Conservation (phyloP, 1,140 invertebrate species). For the Agrypnia vestita region DNA sequence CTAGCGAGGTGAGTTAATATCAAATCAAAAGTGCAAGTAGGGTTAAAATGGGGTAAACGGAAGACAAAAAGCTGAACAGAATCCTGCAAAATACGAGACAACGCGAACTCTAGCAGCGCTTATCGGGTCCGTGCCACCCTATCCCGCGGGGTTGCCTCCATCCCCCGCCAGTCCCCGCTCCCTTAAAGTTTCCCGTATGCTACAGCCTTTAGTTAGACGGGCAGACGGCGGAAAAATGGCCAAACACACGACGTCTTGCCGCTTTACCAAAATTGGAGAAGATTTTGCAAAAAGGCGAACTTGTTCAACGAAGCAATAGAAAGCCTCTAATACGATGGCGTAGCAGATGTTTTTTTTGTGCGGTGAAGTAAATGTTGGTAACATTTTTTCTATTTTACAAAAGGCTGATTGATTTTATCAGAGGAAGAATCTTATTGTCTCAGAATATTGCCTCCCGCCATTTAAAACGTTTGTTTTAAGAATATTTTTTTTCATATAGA, state of each 20-base stretch:
- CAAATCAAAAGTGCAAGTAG: conserved; percentile 29
- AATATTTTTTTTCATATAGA: no score
- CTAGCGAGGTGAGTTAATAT: background rate
- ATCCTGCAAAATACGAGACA: conserved; percentile 42
- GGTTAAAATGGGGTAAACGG: conserved; percentile 16
- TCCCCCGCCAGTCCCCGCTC: background rate
- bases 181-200: background rate
- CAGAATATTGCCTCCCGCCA: no score
- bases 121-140: conserved; percentile 24
- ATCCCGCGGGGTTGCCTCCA: conserved; percentile 5
- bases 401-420: no score
- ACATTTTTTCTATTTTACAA: no score
- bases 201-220: conserved; percentile 13
- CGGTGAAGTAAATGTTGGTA: no score
- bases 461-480: no score
- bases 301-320: conserved; percentile 35
- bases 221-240: conserved; percentile 45
- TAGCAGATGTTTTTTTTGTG: background rate
- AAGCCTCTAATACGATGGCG: background rate
- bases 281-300: conserved; percentile 31
- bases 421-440: no score
- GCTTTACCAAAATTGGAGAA: conserved; percentile 41
- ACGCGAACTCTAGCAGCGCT: conserved; percentile 24
- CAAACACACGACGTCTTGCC: conserved; percentile 40
- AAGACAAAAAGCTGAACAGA: conserved; percentile 34